Percentiles rank a stretch among this genome's conserved stretches.
phyloP scores from a whole-genome alignment of 2,113 vertebrate species.

The Mastomys coucha region DNA sequence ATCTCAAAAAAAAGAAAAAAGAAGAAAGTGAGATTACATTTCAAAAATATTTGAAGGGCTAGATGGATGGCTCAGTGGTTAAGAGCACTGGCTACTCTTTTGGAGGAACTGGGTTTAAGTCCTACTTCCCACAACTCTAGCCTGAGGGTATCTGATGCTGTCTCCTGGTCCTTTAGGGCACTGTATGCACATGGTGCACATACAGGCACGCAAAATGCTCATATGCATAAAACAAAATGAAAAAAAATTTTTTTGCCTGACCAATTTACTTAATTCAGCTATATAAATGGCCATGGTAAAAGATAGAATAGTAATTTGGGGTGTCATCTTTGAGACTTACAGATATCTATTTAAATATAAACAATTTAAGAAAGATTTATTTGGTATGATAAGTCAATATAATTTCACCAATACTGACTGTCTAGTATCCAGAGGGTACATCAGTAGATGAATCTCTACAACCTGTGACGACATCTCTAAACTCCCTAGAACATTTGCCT shows the following conservation, averaged over 20 bases:
- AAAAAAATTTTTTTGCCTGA: background rate
- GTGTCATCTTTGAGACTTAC: background rate
- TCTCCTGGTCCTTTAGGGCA: background rate
- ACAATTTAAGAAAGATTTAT: conserved; percentile 20
- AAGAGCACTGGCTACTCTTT: background rate
- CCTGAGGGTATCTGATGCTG: background rate
- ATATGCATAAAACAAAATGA: background rate
- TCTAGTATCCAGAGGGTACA: conserved; percentile 12
- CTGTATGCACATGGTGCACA: background rate
- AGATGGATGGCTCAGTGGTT: background rate
- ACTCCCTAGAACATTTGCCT: background rate
- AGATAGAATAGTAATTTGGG: background rate
- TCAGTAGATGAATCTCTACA: background rate
- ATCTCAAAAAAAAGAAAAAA: background rate
- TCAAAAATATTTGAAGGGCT: background rate
- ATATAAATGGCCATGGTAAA: conserved; percentile 13
- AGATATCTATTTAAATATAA: conserved; percentile 27
- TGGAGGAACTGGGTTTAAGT: background rate
- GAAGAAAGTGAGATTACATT: background rate
- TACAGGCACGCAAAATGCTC: background rate
- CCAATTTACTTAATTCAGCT: conserved; percentile 44
- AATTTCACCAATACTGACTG: conserved; percentile 11
- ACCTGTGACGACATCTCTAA: background rate
- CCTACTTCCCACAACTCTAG: background rate
- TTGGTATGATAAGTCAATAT: background rate